phyloP scores from a whole-genome alignment of 2,888 invertebrate genomes.

The Heterodera filipjevi region DNA sequence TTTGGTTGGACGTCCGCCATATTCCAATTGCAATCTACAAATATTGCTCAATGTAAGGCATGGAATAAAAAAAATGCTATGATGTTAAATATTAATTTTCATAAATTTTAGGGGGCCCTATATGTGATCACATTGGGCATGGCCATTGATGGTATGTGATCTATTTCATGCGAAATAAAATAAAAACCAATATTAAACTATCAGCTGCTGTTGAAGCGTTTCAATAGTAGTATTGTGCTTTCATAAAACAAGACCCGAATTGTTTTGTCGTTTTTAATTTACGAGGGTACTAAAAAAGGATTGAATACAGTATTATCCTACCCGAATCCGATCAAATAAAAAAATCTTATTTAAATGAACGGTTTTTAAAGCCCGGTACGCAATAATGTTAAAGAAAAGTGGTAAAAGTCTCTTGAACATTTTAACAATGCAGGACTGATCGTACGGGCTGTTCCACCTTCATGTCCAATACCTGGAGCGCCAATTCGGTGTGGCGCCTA shows the following conservation, averaged over 20 bases:
- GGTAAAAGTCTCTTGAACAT: not conserved
- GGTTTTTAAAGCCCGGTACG: no score
- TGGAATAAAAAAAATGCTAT: not conserved
- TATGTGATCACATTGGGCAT: conserved; percentile 78
- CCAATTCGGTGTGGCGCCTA: conserved; percentile 79
- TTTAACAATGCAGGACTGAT: conserved; percentile 59
- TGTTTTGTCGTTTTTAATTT: no score
- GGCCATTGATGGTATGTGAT: conserved; percentile 76
- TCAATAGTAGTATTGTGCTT: no score
- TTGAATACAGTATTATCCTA: no score
- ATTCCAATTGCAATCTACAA: conserved; percentile 70
- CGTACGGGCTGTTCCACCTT: conserved; percentile 75
- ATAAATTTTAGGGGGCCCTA: conserved; percentile 72
- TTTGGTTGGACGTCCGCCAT: conserved; percentile 65
- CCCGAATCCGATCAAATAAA: no score
- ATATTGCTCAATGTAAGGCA: conserved; percentile 71
- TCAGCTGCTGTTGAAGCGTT: no score
- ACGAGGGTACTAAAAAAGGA: no score
- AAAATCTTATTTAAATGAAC: no score
- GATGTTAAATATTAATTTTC: not conserved
- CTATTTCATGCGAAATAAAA: not conserved
- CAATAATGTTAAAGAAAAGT: no score
- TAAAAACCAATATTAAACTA: no score
- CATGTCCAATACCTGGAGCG: conserved; percentile 80
- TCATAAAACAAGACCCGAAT: no score